Evolutionary conservation across 2,888 invertebrate genomes (phyloP), one percentile per base, ranked within the genome.

Genomic region (Euspilapteryx auroguttella): DNA sequence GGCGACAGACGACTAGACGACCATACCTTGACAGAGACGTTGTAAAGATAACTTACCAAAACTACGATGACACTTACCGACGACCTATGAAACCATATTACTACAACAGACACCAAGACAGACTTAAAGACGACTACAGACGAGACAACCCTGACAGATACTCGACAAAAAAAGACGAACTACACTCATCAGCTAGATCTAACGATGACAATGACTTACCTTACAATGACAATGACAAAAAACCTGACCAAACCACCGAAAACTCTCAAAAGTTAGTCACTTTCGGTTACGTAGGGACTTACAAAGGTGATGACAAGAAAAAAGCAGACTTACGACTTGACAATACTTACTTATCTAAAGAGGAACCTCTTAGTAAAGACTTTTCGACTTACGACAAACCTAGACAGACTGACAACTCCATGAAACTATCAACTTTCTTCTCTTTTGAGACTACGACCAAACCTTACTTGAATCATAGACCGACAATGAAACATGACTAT

Each of bases 251-350:
- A 4, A 62, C 71, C 3, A 73, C 71, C 33, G 62, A 64, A 38
- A 64, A 66, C 38, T 40, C 58, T 24, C 64, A 68, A 37, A 75
- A 69, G 54, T 49, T 78, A 29, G 56, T 73, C 29, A 78, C 77
- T 35, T 78, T 78, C 38, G 65, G 73, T 13, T 76, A 77, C 34
- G 62, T 77, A 37, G 76, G 77, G 6, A 75, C 58, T 31, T 75
- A 73, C 37, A 71, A 49, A 54, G 65, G 66, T 26, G 24, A 25
- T 15, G 42, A 44, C 35, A 43, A 29, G 39, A 28, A 22, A 30
- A 21, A 11, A 13, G 10, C 12, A 11, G 27, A 32, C 33, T 12
- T 15, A 14, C 25, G 12, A 10, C 20, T 14, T 3, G 15, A 27
- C 25, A 20, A 23, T 14, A 21, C 22, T 14, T n/a, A 25, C n/a